These are phyloP conservation scores for Apis florea DNA, from an alignment of 1,140 invertebrate genomes.

Conservation along the genomic window DNA sequence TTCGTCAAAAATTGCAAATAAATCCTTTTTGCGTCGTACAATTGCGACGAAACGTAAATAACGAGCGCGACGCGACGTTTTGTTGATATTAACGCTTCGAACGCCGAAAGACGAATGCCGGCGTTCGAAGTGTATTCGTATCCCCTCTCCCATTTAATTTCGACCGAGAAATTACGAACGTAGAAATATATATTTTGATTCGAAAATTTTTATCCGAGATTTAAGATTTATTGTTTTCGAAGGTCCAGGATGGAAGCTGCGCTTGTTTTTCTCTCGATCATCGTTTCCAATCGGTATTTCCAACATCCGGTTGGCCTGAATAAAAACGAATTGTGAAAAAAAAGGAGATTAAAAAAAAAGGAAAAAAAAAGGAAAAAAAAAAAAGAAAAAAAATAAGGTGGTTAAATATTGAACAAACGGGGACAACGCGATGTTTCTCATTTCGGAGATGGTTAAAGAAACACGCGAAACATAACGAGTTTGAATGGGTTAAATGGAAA, in stretches of 20 bases:
- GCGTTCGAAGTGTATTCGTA: too few species aligned
- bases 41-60: too few species aligned
- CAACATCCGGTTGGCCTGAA: background rate
- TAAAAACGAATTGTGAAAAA: background rate
- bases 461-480: background rate
- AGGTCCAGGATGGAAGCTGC: too few species aligned
- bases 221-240: background rate
- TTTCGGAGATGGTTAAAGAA: conserved; percentile 9
- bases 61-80: too few species aligned
- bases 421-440: background rate
- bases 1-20: conserved; percentile 48
- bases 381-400: background rate
- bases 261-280: background rate
- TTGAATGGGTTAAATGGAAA: conserved; percentile 3
- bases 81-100: conserved; percentile 9
- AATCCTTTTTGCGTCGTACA: too few species aligned
- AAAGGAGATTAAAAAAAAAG: background rate
- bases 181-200: too few species aligned
- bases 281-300: background rate
- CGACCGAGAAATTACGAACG: too few species aligned
- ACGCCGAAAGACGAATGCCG: background rate
- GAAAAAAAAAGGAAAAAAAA: background rate
- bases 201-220: background rate
- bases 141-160: too few species aligned
- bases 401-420: background rate